phyloP scores from a whole-genome alignment of 1,140 invertebrate species.

The Lanistes nyassanus region DNA sequence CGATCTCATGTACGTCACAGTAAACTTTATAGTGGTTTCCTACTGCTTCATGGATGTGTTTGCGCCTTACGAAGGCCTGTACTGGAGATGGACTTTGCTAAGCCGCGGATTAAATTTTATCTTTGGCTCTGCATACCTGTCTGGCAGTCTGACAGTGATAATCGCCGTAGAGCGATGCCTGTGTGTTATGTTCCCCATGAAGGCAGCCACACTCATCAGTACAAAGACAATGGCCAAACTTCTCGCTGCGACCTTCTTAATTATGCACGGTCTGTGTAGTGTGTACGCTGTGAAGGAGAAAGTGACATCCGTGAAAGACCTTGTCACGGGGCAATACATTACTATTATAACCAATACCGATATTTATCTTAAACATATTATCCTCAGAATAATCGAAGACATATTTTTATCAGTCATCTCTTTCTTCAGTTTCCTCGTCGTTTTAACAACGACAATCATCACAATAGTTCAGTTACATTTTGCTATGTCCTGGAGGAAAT shows the following conservation, averaged over 20 bases:
- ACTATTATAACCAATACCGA: not conserved
- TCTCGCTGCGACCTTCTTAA: not conserved
- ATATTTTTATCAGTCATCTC: not conserved
- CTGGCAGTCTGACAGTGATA: not conserved
- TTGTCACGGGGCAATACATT: not conserved
- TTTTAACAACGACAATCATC: not conserved
- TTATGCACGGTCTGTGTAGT: not conserved
- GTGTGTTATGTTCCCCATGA: constrained; percentile 2
- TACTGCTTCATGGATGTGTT: not conserved
- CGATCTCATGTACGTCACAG: not conserved
- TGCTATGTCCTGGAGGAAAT: not conserved
- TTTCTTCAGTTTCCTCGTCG: not conserved
- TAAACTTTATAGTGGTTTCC: not conserved
- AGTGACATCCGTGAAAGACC: not conserved
- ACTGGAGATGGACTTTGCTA: not conserved
- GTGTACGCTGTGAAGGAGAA: not conserved
- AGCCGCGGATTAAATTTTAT: not conserved
- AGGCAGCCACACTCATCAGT: not conserved
- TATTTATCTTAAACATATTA: not conserved
- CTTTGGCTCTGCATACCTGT: not conserved
- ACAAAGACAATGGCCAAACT: not conserved
- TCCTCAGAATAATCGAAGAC: not conserved
- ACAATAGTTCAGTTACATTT: not conserved
- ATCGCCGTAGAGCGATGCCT: not conserved
- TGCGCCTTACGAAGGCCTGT: not conserved